Evolutionary conservation across 2,797 vertebrate species (phyloP).

Genomic region (Potorous gilbertii): DNA sequence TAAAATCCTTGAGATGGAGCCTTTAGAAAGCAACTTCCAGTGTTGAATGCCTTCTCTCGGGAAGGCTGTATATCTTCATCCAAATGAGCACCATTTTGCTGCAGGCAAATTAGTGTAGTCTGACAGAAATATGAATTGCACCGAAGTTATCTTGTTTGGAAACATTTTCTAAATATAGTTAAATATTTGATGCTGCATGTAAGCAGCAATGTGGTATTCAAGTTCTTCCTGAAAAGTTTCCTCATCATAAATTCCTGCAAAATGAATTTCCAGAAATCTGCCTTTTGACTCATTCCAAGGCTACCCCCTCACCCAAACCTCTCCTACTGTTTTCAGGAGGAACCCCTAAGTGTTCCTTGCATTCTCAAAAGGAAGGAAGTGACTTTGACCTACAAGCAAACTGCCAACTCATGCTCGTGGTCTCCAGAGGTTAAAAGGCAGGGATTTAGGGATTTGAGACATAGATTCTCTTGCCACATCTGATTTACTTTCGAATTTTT

Average conservation of each 20-base stretch:
- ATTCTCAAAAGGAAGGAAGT: constrained; percentile 20
- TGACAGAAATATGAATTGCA: constrained; percentile 43
- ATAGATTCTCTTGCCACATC: fast-evolving
- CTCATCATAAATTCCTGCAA: constrained; percentile 63
- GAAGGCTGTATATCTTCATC: background rate
- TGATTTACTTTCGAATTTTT: background rate
- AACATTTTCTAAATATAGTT: constrained; percentile 68
- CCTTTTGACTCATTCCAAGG: background rate
- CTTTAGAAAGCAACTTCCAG: background rate
- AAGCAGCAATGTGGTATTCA: constrained; percentile 12
- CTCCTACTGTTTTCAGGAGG: background rate
- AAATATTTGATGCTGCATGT: constrained; percentile 44
- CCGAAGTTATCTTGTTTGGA: constrained; percentile 47
- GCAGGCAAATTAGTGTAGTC: constrained; percentile 21
- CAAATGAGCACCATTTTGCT: background rate
- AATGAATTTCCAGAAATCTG: constrained; percentile 50
- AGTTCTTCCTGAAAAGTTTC: constrained; percentile 65
- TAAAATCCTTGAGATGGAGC: background rate
- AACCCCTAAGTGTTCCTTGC: background rate
- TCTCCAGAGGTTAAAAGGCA: background rate
- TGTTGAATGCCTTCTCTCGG: background rate
- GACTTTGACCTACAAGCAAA: background rate
- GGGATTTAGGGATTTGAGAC: background rate
- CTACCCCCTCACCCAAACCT: background rate
- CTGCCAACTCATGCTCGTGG: background rate